Evolutionary conservation across 2,113 vertebrate genomes (phyloP).

Genomic region (Epinephelus lanceolatus): DNA sequence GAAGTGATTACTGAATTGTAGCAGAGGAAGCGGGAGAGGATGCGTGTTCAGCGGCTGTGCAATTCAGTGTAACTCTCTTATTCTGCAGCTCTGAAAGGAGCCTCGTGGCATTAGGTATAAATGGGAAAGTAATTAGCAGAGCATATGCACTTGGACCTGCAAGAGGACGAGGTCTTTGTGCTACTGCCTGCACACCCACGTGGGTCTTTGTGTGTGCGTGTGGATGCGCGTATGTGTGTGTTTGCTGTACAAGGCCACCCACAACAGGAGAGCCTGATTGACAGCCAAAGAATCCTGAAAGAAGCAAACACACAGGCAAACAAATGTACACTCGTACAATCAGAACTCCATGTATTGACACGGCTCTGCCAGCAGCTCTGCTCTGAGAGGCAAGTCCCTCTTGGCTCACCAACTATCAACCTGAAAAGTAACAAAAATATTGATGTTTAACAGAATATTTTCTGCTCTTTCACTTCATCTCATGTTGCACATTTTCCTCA

Average conservation of each 20-base stretch:
- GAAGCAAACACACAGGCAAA: constrained; percentile 25
- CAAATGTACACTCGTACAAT: constrained; percentile 13
- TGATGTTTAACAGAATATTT: neutral
- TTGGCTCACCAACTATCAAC: neutral
- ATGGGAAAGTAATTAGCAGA: constrained; percentile 75
- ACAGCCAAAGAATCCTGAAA: constrained; percentile 35
- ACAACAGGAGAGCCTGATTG: constrained; percentile 46
- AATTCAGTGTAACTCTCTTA: constrained; percentile 40
- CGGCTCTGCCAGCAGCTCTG: constrained; percentile 33
- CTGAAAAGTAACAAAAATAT: neutral
- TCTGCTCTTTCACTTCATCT: neutral
- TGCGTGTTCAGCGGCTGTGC: constrained; percentile 15
- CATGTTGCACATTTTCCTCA: neutral
- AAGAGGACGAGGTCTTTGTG: constrained; percentile 54
- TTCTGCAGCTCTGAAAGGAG: constrained; percentile 46
- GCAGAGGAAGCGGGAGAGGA: constrained; percentile 23
- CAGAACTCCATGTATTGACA: constrained; percentile 14
- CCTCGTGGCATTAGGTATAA: constrained; percentile 52
- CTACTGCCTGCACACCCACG: constrained; percentile 27
- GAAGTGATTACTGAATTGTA: constrained; percentile 21
- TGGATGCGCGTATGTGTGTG: neutral
- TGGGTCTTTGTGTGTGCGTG: constrained; percentile 5
- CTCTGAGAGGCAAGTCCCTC: constrained; percentile 19
- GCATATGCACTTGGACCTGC: constrained; percentile 60
- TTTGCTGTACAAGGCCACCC: constrained; percentile 52